These are phyloP conservation scores for Augiades crinisus DNA, from an alignment of 2,888 invertebrate genomes.

Conservation along the genomic window DNA sequence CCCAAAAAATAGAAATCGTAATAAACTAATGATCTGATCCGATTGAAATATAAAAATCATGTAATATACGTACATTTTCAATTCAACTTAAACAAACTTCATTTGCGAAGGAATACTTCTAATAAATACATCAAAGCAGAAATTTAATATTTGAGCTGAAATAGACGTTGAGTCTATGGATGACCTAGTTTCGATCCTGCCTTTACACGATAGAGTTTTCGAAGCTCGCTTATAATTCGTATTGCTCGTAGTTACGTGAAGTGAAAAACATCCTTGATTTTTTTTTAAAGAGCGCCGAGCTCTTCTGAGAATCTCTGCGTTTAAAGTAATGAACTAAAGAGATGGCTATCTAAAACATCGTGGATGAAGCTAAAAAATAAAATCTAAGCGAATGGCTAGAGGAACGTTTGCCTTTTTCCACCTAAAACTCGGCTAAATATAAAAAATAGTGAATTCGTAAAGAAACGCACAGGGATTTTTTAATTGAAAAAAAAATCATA, in stretches of 20 bases:
- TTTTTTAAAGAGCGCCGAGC: constrained; percentile 30
- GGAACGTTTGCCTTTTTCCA: too few relatives aligned
- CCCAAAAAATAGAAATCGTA: too few relatives aligned
- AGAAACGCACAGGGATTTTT: too few relatives aligned
- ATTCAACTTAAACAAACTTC: constrained; percentile 6
- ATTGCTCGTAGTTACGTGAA: constrained; percentile 23
- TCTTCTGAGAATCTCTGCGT: constrained; percentile 18
- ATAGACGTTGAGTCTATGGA: constrained; percentile 24
- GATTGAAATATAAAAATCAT: background rate
- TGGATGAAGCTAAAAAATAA: constrained; percentile 5
- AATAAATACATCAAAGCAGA: constrained; percentile 25
- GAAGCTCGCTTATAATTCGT: constrained; percentile 27
- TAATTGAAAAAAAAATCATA: too few relatives aligned
- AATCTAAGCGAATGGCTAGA: too few relatives aligned
- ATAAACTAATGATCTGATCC: too few relatives aligned
- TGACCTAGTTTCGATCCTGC: constrained; percentile 32
- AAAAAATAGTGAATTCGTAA: too few relatives aligned
- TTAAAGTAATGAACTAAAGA: constrained; percentile 22
- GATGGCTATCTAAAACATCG: constrained; percentile 10
- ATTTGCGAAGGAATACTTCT: constrained; percentile 4
- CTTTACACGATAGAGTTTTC: constrained; percentile 30
- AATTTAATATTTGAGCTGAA: constrained; percentile 31
- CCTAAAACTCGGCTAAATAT: too few relatives aligned
- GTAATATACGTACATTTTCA: background rate
- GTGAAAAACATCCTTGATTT: constrained; percentile 38